phyloP scores from a whole-genome alignment of 2,888 invertebrate genomes.

The Trachelus stipa region DNA sequence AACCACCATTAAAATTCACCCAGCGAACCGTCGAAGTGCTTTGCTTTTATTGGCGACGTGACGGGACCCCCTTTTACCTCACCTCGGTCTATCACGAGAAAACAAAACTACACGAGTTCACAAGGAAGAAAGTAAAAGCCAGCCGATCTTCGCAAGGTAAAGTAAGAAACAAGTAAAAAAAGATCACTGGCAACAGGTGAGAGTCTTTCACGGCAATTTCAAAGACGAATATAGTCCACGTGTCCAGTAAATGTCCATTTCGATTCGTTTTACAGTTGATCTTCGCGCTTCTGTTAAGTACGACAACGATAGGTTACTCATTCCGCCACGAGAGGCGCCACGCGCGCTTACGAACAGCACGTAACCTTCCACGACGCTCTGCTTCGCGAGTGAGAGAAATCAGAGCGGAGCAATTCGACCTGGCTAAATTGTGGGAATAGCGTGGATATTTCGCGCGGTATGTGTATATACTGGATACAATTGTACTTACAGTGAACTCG shows the following conservation, averaged over 20 bases:
- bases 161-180: conserved; percentile 36
- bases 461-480: neutral
- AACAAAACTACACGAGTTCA: no score
- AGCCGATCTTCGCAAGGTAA: neutral
- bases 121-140: conserved; percentile 15
- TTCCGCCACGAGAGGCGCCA: neutral
- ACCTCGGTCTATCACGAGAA: no score
- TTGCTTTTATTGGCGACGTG: no score
- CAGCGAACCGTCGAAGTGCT: no score
- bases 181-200: conserved; percentile 24
- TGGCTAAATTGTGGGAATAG: neutral
- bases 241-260: neutral
- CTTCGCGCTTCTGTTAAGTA: neutral
- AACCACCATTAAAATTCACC: no score
- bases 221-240: neutral
- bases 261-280: neutral
- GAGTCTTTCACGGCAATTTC: neutral
- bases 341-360: neutral
- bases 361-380: neutral
- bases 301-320: neutral
- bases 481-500: neutral
- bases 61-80: no score
- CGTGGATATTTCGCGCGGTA: neutral
- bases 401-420: neutral
- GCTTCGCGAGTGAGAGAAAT: neutral